Base-by-base conservation (phyloP, 2,113 vertebrate genomes). In the Cyprinodon variegatus region DNA sequence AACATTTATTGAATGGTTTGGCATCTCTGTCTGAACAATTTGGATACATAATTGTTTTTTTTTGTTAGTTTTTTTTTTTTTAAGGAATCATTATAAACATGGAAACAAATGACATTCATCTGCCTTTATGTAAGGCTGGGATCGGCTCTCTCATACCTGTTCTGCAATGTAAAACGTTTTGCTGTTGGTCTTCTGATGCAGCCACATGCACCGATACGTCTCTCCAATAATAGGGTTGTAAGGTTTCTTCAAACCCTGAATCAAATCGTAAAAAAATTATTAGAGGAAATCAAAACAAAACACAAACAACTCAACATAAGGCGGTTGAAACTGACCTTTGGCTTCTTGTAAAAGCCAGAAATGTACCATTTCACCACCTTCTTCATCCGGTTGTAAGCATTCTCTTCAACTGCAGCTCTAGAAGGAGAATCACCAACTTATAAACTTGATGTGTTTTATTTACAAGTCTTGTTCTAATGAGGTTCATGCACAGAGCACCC, bases 311-410 rank as follows among this genome's bases (percentile, higher is more conserved):
- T 14, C 5, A 65, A 17, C 3, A 8, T 0, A 7, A 15, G 41
- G 38, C 4, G 1, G 0, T 2, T 12, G 60, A 1, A 1, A 37
- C 8, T 75, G 84, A 99, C 98, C 96, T 99, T 96, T 94, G 98
- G 98, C 89, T 99, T 99, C 91, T 99, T 99, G 93, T 99, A 99
- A 92, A 99, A 99, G 78, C 98, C 98, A 48, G 98, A 99, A 82
- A 99, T 96, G 94, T 99, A 99, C 98, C 98, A 99, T 85, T 97
- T 98, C 72, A 99, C 98, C 76, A 99, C 97, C 92, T 97, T 97
- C 93, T 97, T 99, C 96, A 99, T 96, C 22, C 98, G 96, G 73
- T 96, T 95, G 86, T 97, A 99, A 65, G 98, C 96, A 61, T 99
- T 99, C 89, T 99, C 98, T 86, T 99, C 98, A 46, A 98, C 93